Conservation (phyloP, 2,797 vertebrate species). For the Takifugu rubripes region DNA sequence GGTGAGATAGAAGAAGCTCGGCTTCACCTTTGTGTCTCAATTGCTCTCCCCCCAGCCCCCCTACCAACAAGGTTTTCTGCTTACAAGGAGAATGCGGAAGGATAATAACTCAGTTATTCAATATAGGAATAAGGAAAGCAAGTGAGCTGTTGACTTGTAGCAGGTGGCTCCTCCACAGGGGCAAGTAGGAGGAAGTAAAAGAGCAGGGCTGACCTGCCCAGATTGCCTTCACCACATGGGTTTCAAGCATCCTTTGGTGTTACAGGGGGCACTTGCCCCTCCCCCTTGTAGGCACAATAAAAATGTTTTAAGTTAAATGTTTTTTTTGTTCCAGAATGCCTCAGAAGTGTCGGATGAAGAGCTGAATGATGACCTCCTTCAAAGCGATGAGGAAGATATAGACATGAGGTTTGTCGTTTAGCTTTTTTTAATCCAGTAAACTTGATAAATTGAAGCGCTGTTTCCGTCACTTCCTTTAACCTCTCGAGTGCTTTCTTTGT, state of each 20-base stretch:
- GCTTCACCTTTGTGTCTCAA: conserved; percentile 6
- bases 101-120: conserved; percentile 21
- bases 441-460: not conserved
- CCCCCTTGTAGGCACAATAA: conserved; percentile 24
- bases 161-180: conserved; percentile 55
- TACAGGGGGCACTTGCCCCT: conserved; percentile 56
- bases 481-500: conserved; percentile 24
- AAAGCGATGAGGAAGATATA: conserved; percentile 91
- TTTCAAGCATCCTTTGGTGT: conserved; percentile 62
- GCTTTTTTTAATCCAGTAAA: not conserved
- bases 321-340: conserved; percentile 78
- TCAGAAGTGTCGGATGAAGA: conserved; percentile 96
- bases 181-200: conserved; percentile 67
- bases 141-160: conserved; percentile 41
- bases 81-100: conserved; percentile 10
- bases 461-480: conserved; percentile 1
- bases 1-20: conserved; percentile 73
- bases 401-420: conserved; percentile 54
- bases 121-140: conserved; percentile 34
- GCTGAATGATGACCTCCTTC: conserved; percentile 94
- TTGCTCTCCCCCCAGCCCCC: conserved; percentile 2
- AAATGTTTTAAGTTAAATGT: not conserved
- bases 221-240: conserved; percentile 66
- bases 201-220: conserved; percentile 56
- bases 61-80: conserved; percentile 6